Conservation (phyloP, 2,797 vertebrate species). For the Kryptolebias ocellatus region DNA sequence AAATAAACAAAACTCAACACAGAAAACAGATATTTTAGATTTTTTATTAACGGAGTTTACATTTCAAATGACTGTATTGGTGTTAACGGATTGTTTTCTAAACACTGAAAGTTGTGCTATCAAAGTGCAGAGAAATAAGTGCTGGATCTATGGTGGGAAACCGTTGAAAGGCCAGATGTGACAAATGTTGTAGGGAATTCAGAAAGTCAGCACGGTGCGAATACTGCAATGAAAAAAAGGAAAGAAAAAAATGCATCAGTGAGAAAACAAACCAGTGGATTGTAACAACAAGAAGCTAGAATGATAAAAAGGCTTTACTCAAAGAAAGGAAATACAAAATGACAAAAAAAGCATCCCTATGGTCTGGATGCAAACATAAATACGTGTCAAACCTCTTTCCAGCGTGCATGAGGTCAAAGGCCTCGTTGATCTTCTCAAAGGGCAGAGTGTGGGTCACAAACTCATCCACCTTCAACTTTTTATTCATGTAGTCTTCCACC, state of each 20-base stretch:
- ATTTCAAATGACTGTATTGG: slow-evolving; percentile 4
- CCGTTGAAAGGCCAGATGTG: slow-evolving; percentile 32
- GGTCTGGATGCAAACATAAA: neutral
- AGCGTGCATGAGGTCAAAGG: slow-evolving; percentile 92
- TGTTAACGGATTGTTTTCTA: slow-evolving; percentile 9
- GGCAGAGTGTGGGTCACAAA: slow-evolving; percentile 92
- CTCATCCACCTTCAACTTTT: slow-evolving; percentile 96
- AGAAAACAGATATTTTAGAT: neutral
- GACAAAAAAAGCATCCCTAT: no score
- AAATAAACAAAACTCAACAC: neutral
- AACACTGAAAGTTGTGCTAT: slow-evolving; percentile 14
- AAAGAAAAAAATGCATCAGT: slow-evolving; percentile 2
- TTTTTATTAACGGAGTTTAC: slow-evolving; percentile 32
- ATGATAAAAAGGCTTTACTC: neutral
- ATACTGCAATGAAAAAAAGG: slow-evolving; percentile 77
- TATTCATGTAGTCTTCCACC: slow-evolving; percentile 92
- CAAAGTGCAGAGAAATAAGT: slow-evolving; percentile 49
- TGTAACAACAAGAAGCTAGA: neutral
- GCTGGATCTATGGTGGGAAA: slow-evolving; percentile 25
- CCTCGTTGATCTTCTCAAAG: slow-evolving; percentile 92
- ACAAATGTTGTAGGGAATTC: slow-evolving; percentile 46
- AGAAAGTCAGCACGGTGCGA: slow-evolving; percentile 85
- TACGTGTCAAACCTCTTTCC: slow-evolving; percentile 86
- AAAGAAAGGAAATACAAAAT: neutral
- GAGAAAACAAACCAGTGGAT: neutral